Base-by-base conservation (phyloP, 2,113 vertebrate species). In the Brachionichthys hirsutus region DNA sequence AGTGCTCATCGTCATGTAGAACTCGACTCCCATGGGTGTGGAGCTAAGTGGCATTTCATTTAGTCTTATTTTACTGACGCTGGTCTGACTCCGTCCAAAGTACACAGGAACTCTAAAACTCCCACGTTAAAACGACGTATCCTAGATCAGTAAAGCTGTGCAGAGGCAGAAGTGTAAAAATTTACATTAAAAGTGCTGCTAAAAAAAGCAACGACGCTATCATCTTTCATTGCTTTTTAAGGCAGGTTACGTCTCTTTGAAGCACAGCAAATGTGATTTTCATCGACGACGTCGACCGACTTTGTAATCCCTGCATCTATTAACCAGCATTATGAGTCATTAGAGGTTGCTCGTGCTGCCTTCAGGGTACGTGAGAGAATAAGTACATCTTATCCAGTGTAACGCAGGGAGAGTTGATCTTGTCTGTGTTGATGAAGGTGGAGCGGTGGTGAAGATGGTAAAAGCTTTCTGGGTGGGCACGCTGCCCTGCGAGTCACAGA, bases 401-500 rank as follows among this genome's bases (percentile, higher is more conserved):
- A 47, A 73, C 19, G 16, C 54, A 54, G 24, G 24, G 24, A 7
- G 47, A 43, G 12, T 44, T 53, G 14, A 62, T 78, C 52, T 60
- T 50, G 57, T 66, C 75, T 54, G 48, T 43, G 43, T 34, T 62
- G 68, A 45, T 12, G 15, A 70, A 30, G 42, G 62, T 55, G 45
- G 62, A 68, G 64, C 69, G 54, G 67, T 19, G 53, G 58, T 73
- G 55, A 72, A 55, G 54, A 67, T 54, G 55, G 79, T 86, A 82
- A 86, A 89, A 85, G 82, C 75, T 84, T 78, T 85, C 70, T 64
- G 65, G 64, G 62, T 80, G 56, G 81, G 54, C 64, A 57, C 53
- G 73, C 45, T 44, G 68, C 65, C 63, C 56, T 64, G 18, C 30
- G 62, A 30, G 24, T 30, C 24, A 67, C 50, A 56, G 52, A 36